A percentile compares a stretch with the other conserved stretches of the same genome.
phyloP scores from a whole-genome alignment of 35 echinoderm and acorn worm species.

The Heliocidaris tuberculata region DNA sequence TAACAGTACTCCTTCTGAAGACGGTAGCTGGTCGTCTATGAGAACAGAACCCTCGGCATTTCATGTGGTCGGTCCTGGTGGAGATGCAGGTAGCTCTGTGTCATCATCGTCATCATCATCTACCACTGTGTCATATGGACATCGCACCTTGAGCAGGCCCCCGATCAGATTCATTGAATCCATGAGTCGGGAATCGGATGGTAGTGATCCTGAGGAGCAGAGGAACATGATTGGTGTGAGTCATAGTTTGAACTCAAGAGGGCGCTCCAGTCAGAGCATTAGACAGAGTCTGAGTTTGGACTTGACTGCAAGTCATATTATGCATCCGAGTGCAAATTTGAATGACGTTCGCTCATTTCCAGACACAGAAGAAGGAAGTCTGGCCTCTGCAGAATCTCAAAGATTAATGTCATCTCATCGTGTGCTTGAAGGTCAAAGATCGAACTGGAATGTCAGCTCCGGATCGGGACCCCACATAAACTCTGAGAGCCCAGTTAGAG shows the following conservation, averaged over 20 bases:
- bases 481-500: neutral
- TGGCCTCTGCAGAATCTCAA: neutral
- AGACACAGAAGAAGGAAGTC: neutral
- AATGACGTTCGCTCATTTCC: neutral
- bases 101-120: neutral
- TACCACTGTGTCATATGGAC: neutral
- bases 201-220: neutral
- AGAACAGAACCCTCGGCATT: neutral
- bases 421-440: neutral
- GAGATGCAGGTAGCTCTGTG: neutral
- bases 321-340: neutral
- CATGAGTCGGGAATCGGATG: neutral
- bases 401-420: neutral
- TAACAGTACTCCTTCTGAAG: neutral
- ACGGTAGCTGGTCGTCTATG: neutral
- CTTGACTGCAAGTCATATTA: neutral
- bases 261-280: neutral
- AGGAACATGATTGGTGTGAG: neutral
- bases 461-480: neutral
- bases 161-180: neutral
- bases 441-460: neutral
- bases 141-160: neutral
- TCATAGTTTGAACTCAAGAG: neutral
- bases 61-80: conserved; percentile 14
- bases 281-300: neutral